Percentiles rank a stretch among this genome's conserved stretches.
Evolutionary conservation across 2,888 invertebrate species (phyloP).

Genomic region (Drosophila meridiana): DNA sequence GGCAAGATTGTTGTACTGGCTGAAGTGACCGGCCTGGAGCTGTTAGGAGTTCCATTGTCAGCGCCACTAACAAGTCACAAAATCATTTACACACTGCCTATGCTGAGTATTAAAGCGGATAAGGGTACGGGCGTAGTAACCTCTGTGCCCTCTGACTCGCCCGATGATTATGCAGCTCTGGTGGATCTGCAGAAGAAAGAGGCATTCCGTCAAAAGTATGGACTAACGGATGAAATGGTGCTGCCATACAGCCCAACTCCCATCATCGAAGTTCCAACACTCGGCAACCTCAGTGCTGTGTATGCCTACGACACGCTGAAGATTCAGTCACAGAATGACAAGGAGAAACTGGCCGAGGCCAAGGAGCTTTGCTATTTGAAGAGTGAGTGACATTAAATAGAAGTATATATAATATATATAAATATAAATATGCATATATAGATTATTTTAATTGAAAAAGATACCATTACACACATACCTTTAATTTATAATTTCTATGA

Average conservation of each 20-base stretch:
- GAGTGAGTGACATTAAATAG: conserved; percentile 48
- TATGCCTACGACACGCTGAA: conserved; percentile 94
- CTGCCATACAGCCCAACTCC: conserved; percentile 90
- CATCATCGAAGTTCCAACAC: conserved; percentile 96
- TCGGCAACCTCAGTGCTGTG: conserved; percentile 94
- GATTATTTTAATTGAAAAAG: too few species aligned
- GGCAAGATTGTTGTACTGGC: conserved; percentile 91
- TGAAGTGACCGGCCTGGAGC: conserved; percentile 90
- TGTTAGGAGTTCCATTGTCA: conserved; percentile 93
- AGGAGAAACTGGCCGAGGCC: conserved; percentile 95
- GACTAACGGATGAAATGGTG: conserved; percentile 88
- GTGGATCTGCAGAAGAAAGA: conserved; percentile 97
- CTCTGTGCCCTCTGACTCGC: conserved; percentile 99
- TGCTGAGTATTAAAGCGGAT: conserved; percentile 98
- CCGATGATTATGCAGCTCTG: conserved; percentile 98
- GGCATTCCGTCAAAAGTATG: conserved; percentile 96
- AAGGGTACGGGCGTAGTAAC: conserved; percentile 99
- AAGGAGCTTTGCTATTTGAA: conserved; percentile 96
- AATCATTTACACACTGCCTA: conserved; percentile 96
- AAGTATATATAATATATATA: background rate
- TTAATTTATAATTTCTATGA: background rate
- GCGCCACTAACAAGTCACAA: conserved; percentile 94
- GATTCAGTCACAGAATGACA: conserved; percentile 99
- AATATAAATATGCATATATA: background rate
- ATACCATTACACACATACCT: background rate